Conservation (phyloP, 2,113 vertebrate genomes). For the Nerophis lumbriciformis region DNA sequence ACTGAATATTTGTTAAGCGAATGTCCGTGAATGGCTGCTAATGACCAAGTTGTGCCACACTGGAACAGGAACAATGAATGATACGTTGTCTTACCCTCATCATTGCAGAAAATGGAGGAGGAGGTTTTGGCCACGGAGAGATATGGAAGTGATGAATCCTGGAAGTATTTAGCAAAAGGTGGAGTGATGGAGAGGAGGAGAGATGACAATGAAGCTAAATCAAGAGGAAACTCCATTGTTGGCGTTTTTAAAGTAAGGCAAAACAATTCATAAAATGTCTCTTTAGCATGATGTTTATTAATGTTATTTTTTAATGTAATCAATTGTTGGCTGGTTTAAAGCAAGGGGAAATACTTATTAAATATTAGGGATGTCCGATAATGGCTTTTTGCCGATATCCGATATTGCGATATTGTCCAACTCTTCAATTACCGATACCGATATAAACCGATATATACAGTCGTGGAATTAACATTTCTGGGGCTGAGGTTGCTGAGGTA, state of each 20-base stretch:
- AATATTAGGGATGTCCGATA: too few relatives aligned
- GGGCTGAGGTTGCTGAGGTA: too few relatives aligned
- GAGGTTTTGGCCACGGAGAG: slow-evolving; percentile 63
- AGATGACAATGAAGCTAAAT: slow-evolving; percentile 18
- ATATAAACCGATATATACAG: too few relatives aligned
- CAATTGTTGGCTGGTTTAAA: too few relatives aligned
- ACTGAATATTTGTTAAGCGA: neutral
- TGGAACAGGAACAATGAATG: too few relatives aligned
- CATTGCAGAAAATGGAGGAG: slow-evolving; percentile 28
- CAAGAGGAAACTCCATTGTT: slow-evolving; percentile 33
- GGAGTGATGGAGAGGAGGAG: slow-evolving; percentile 55
- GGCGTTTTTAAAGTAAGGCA: slow-evolving; percentile 66
- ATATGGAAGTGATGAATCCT: slow-evolving; percentile 66
- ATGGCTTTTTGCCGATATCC: too few relatives aligned
- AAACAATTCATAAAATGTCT: neutral
- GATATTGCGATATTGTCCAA: too few relatives aligned
- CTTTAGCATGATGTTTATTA: neutral
- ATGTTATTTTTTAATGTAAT: too few relatives aligned
- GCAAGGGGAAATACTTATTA: too few relatives aligned
- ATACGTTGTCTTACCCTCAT: neutral
- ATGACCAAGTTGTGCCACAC: neutral
- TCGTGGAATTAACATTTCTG: too few relatives aligned
- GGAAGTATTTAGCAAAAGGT: slow-evolving; percentile 61
- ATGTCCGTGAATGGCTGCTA: neutral
- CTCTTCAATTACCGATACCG: too few relatives aligned